Base-by-base conservation (phyloP, 2,113 vertebrate genomes). In the Coturnix japonica region DNA sequence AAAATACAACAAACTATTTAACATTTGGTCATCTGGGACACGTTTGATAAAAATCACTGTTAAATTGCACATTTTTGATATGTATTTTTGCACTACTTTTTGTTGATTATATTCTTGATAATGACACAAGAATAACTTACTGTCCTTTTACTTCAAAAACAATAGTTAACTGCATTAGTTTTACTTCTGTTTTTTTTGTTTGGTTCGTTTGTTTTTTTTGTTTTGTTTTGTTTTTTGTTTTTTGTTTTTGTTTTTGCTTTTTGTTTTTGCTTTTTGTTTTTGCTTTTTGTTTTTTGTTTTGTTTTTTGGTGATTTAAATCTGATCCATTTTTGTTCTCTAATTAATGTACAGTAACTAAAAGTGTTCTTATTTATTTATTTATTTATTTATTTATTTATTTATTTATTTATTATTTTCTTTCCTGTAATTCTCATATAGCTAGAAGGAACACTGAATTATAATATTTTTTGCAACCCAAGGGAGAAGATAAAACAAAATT, bases 371-470 rank as follows among this genome's bases (percentile, higher is more conserved):
- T 37, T 37, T 37, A 37, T 37, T 37, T 37, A 37, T 37, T 37
- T 37, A 10, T 37, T 37, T 37, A 37, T 37, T 37, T 37, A 37
- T 37, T 37, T 37, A 37, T 37, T 37, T 10, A 8, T 37, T 37
- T 10, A 37, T 37, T n/a, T n/a, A n/a, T 21, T 46, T 18, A 21
- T 21, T 47, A 71, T 74, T 60, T 85, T 89, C 64, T 60, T 75
- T 51, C 33, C 59, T 87, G 70, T 94, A 57, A 87, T 73, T 51
- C 86, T 92, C 95, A 92, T 93, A 88, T 19, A 87, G 13, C 90
- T 90, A 84, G 79, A 96, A 96, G 49, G 43, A 51, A 88, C 64
- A 84, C n/a, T 88, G 93, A 97, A 96, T 97, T 82, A 90, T 20
- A 94, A 94, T 87, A 89, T 35, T 87, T 87, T 33, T 79, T 93